Evolutionary conservation across 2,888 invertebrate genomes (phyloP), one percentile per base, ranked within the genome.

Genomic region (Augiades crinisus): DNA sequence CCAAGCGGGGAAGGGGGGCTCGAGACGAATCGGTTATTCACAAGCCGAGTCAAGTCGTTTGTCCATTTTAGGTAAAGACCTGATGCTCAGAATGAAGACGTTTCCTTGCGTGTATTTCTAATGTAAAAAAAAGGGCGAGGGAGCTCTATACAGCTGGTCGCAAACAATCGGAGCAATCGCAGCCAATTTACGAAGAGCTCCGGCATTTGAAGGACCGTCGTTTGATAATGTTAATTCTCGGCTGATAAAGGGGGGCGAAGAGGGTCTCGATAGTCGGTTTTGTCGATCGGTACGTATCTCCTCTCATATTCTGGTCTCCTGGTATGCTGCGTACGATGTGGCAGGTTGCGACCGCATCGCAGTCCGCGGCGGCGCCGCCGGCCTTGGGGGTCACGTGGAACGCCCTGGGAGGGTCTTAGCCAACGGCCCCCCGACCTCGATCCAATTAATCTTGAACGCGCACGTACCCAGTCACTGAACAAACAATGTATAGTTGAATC

Each of bases 281-380:
- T 33, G 27, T 2, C 4, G 52, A 43, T 40, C 16, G 34, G 53
- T 54, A 50, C 31, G 47, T 51, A 67, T 43, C 70, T 79, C 70
- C 58, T 66, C n/a, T 43, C 3, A 3, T 6, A 5, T 66, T 73
- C 69, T 88, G 78, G 38, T 57, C 56, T 67, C 86, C 85, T 87
- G 73, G 86, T 87, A 84, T 59, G 67, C 71, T 79, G 86, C 86
- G 86, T 83, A 83, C 73, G 76, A 65, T 72, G 78, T 68, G 77
- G 77, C 78, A 72, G 75, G 77, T 77, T 77, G 75, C 72, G 77
- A 72, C 75, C 74, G 74, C 68, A 62, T 54, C 64, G 65, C 58
- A 38, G 55, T 55, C 57, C 58, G 60, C 57, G 61, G 54, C 59
- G 60, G 58, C 63, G 60, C 60, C 63, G 62, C 61, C 63, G 61